These are phyloP conservation scores for Protosalanx chinensis DNA, from an alignment of 2,797 vertebrate species.

Conservation along the genomic window DNA sequence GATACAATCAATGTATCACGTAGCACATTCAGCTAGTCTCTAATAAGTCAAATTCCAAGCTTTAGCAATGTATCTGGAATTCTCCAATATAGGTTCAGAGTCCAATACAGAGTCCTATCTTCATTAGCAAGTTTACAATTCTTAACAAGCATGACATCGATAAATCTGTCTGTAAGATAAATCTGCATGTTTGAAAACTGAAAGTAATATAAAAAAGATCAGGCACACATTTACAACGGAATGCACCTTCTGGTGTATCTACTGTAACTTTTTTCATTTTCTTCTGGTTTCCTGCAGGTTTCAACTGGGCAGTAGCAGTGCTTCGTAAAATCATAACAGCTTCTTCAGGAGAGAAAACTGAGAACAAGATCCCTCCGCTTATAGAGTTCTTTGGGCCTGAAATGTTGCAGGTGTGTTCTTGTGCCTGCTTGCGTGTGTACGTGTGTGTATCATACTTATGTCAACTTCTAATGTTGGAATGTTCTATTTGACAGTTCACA, in stretches of 20 bases:
- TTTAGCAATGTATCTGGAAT: neutral
- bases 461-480: neutral
- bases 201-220: neutral
- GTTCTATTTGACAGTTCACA: neutral
- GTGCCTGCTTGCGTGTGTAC: neutral
- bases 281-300: slow-evolving; percentile 50
- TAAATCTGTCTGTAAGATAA: neutral
- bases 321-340: slow-evolving; percentile 56
- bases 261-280: neutral
- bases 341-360: slow-evolving; percentile 23
- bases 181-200: neutral
- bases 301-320: slow-evolving; percentile 72
- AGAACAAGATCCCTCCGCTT: slow-evolving; percentile 46
- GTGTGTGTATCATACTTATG: neutral
- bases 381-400: slow-evolving; percentile 66
- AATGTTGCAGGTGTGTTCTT: slow-evolving; percentile 27
- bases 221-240: neutral
- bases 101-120: neutral
- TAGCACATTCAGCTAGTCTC: neutral
- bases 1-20: neutral
- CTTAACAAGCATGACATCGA: neutral
- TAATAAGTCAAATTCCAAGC: neutral
- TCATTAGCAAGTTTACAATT: neutral
- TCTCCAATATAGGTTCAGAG: neutral
- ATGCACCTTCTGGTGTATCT: neutral